Percentiles rank a stretch among this genome's conserved stretches.
Conservation (phyloP, 2,797 vertebrate genomes). For the Rhinogobio ventralis region DNA sequence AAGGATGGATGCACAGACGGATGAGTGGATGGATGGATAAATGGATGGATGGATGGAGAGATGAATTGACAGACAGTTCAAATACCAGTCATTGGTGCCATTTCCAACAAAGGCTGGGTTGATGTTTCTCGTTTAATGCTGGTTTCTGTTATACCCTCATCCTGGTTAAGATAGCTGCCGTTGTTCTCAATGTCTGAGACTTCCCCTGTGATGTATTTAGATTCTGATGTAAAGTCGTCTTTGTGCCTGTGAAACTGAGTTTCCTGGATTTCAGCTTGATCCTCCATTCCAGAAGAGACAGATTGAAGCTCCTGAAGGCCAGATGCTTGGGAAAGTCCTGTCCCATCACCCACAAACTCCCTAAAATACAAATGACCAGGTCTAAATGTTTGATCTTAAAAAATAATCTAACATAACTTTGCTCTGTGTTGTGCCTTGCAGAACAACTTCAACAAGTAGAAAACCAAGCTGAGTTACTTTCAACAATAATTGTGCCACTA, state of each 20-base stretch:
- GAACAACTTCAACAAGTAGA: neutral
- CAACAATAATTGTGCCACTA: neutral
- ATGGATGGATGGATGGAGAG: neutral
- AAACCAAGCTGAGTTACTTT: neutral
- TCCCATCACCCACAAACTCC: slow-evolving; percentile 57
- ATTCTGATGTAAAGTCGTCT: slow-evolving; percentile 79
- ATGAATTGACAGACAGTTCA: neutral
- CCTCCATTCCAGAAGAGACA: slow-evolving; percentile 64
- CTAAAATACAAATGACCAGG: slow-evolving; percentile 39
- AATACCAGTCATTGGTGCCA: slow-evolving; percentile 83
- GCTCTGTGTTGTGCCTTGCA: neutral
- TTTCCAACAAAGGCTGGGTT: slow-evolving; percentile 81
- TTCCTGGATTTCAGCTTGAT: slow-evolving; percentile 59
- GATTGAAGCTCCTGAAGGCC: slow-evolving; percentile 42
- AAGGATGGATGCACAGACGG: too few species aligned
- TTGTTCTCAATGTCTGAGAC: slow-evolving; percentile 84
- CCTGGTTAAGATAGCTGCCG: slow-evolving; percentile 79
- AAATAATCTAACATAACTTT: neutral
- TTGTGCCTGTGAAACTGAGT: slow-evolving; percentile 59
- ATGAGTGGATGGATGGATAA: too few species aligned
- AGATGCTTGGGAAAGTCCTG: slow-evolving; percentile 66
- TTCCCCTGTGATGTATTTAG: slow-evolving; percentile 77
- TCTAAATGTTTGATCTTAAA: neutral
- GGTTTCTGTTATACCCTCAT: slow-evolving; percentile 81
- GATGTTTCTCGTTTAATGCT: slow-evolving; percentile 88